These are phyloP conservation scores for Nycteola revayana DNA, from an alignment of 2,888 invertebrate species.

Conservation along the genomic window DNA sequence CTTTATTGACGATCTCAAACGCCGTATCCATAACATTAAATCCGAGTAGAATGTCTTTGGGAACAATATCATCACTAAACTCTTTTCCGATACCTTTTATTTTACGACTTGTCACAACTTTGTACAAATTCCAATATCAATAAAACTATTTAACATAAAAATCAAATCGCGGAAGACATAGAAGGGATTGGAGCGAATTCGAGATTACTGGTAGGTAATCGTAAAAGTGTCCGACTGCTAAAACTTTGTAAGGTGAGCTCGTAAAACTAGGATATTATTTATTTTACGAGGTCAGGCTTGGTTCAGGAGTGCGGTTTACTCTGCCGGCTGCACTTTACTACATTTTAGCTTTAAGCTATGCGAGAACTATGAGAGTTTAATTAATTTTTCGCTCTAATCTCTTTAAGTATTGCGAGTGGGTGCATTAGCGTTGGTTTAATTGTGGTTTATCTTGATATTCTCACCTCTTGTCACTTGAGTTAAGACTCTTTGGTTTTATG, in stretches of 20 bases:
- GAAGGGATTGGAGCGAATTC: conserved; percentile 28
- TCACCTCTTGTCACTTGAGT: not conserved
- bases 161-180: conserved; percentile 17
- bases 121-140: conserved; percentile 12
- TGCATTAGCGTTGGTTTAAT: conserved; percentile 14
- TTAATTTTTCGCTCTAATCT: conserved; percentile 23
- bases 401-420: conserved; percentile 15
- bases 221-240: conserved; percentile 56
- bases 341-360: conserved; percentile 10
- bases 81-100: conserved; percentile 8
- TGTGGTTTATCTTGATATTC: conserved; percentile 7
- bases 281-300: too few species aligned
- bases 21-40: not conserved
- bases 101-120: conserved; percentile 17
- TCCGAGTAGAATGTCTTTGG: not conserved
- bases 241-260: conserved; percentile 54
- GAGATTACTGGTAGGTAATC: conserved; percentile 44
- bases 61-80: conserved; percentile 1
- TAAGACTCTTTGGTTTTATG: too few species aligned
- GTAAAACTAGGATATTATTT: conserved; percentile 43
- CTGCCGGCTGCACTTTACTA: conserved; percentile 16
- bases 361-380: conserved; percentile 22
- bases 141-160: conserved; percentile 29
- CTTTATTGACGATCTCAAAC: not conserved
- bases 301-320: not conserved